These are phyloP conservation scores for Narcine bancroftii DNA, from an alignment of 2,113 vertebrate species.

Conservation along the genomic window DNA sequence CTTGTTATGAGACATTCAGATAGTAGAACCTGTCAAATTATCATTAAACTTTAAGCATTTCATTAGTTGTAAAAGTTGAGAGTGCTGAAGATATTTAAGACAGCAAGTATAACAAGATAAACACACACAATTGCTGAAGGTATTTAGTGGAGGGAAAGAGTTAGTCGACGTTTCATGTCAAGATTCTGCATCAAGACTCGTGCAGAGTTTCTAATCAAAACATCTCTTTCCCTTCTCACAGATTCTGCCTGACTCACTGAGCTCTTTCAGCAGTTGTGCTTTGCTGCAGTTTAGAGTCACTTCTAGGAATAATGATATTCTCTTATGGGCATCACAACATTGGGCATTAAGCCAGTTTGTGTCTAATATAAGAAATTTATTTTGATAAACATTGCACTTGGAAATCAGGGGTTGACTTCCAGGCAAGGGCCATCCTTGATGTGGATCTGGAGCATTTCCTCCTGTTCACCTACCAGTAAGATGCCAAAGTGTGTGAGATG, in stretches of 20 bases:
- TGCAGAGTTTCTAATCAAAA: too few relatives aligned
- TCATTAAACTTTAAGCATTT: neutral
- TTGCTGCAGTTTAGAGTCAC: too few relatives aligned
- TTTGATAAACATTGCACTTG: neutral
- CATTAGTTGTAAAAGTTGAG: neutral
- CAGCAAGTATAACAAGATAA: neutral
- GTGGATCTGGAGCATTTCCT: neutral
- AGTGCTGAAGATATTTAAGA: neutral
- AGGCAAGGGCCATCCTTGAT: neutral
- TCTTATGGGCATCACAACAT: neutral
- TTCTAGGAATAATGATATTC: too few relatives aligned
- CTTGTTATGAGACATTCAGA: neutral
- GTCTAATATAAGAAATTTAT: neutral
- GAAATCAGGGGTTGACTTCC: neutral
- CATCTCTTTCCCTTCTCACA: too few relatives aligned
- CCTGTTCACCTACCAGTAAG: constrained; percentile 64
- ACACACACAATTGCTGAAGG: too few relatives aligned
- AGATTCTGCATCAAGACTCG: too few relatives aligned
- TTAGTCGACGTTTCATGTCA: too few relatives aligned
- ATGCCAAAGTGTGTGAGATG: constrained; percentile 89
- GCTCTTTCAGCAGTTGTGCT: too few relatives aligned
- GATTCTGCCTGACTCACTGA: too few relatives aligned
- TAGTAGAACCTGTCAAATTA: too few relatives aligned
- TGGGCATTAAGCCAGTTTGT: neutral
- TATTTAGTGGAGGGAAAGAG: too few relatives aligned